These are phyloP conservation scores for Andrena dorsata DNA, from an alignment of 2,888 invertebrate genomes.

Conservation along the genomic window DNA sequence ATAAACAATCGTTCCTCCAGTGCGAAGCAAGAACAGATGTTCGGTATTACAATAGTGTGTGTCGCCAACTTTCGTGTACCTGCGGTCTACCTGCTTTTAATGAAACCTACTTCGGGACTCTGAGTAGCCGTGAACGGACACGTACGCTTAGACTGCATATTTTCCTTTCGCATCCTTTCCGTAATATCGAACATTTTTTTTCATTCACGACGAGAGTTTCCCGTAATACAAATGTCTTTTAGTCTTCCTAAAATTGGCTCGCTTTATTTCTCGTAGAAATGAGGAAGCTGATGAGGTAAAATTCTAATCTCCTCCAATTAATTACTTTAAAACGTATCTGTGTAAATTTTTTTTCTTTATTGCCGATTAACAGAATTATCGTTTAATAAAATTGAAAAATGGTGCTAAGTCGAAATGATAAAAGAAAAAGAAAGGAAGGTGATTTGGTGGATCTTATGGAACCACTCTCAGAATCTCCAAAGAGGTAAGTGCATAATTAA, in stretches of 20 bases:
- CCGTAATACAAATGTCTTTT: neutral
- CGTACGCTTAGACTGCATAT: constrained; percentile 10
- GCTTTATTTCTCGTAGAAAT: constrained; percentile 34
- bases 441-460: constrained; percentile 84
- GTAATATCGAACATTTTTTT: constrained; percentile 24
- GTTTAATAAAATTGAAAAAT: constrained; percentile 72
- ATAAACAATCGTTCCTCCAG: constrained; percentile 64
- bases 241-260: constrained; percentile 9
- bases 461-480: constrained; percentile 81
- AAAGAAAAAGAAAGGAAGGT: constrained; percentile 83
- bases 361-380: constrained; percentile 17
- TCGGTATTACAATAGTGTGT: constrained; percentile 1
- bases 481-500: constrained; percentile 75
- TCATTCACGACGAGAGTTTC: constrained; percentile 1
- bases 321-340: constrained; percentile 11
- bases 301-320: neutral
- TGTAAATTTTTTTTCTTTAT: constrained; percentile 6
- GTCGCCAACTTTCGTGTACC: constrained; percentile 15
- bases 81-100: neutral
- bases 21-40: constrained; percentile 33
- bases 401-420: constrained; percentile 83
- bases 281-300: constrained; percentile 43
- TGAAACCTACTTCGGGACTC: neutral
- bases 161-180: constrained; percentile 15
- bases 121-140: neutral